phyloP scores from a whole-genome alignment of 2,797 vertebrate species.

The Poecilia picta region DNA sequence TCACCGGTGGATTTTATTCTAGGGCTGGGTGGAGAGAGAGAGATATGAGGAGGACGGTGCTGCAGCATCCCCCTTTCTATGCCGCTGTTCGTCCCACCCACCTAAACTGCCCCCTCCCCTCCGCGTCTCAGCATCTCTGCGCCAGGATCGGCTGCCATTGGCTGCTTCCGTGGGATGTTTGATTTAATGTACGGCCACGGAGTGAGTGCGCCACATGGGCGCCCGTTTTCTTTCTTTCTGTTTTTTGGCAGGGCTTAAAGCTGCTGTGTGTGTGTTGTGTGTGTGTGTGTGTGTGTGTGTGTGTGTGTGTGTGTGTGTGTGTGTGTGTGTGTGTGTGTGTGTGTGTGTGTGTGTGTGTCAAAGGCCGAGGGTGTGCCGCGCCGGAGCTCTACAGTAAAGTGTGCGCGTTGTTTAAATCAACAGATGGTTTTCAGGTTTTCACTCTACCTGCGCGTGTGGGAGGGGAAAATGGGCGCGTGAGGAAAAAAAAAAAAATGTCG shows the following conservation, averaged over 20 bases:
- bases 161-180: constrained; percentile 53
- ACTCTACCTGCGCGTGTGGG: neutral
- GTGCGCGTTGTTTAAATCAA: constrained; percentile 44
- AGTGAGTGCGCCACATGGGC: constrained; percentile 35
- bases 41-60: constrained; percentile 70
- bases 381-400: constrained; percentile 47
- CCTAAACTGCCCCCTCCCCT: constrained; percentile 37
- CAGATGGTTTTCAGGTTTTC: constrained; percentile 30
- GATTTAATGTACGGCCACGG: constrained; percentile 37
- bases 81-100: constrained; percentile 72
- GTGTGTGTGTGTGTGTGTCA: constrained; percentile 53
- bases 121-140: constrained; percentile 51
- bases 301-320: constrained; percentile 14
- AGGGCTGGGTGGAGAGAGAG: constrained; percentile 77
- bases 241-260: constrained; percentile 38
- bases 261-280: constrained; percentile 61
- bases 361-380: constrained; percentile 49
- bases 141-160: constrained; percentile 50
- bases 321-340: constrained; percentile 22
- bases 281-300: constrained; percentile 18
- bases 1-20: constrained; percentile 75
- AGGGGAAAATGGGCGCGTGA: neutral
- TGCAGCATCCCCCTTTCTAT: constrained; percentile 81
- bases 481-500: neutral
- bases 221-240: constrained; percentile 21